Conservation (phyloP, 1,140 invertebrate species). For the Euborellia annulipes region DNA sequence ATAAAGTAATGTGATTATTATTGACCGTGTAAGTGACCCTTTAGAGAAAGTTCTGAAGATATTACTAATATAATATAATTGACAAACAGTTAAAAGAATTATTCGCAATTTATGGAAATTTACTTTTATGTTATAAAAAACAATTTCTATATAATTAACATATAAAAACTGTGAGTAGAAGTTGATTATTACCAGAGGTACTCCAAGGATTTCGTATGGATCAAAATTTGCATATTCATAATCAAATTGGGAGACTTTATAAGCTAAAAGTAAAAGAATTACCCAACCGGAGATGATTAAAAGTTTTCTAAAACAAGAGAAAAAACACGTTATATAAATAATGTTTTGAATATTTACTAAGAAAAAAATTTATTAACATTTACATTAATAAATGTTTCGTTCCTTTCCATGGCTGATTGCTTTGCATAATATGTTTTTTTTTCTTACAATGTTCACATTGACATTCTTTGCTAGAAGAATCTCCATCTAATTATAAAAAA, state of each 20-base stretch:
- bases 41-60: slow-evolving; percentile 3
- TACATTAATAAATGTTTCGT: slow-evolving; percentile 46
- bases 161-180: no score
- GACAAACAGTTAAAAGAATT: slow-evolving; percentile 1
- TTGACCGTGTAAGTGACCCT: no score
- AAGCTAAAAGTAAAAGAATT: slow-evolving; percentile 69
- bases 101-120: no score
- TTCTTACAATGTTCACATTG: slow-evolving; percentile 73
- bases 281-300: slow-evolving; percentile 75
- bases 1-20: no score
- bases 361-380: slow-evolving; percentile 13
- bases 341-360: background rate
- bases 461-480: slow-evolving; percentile 57
- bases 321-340: background rate
- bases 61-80: background rate
- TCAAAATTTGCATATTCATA: slow-evolving; percentile 98
- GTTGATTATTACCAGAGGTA: slow-evolving; percentile 59
- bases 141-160: no score
- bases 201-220: slow-evolving; percentile 88
- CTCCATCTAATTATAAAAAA: slow-evolving; percentile 61
- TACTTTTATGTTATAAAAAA: no score
- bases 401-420: slow-evolving; percentile 72
- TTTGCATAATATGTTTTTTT: slow-evolving; percentile 66
- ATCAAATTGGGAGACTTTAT: slow-evolving; percentile 95
- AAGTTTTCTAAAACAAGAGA: slow-evolving; percentile 37